These are phyloP conservation scores for Simalia tracyae DNA, from an alignment of 2,797 vertebrate genomes.

Conservation along the genomic window DNA sequence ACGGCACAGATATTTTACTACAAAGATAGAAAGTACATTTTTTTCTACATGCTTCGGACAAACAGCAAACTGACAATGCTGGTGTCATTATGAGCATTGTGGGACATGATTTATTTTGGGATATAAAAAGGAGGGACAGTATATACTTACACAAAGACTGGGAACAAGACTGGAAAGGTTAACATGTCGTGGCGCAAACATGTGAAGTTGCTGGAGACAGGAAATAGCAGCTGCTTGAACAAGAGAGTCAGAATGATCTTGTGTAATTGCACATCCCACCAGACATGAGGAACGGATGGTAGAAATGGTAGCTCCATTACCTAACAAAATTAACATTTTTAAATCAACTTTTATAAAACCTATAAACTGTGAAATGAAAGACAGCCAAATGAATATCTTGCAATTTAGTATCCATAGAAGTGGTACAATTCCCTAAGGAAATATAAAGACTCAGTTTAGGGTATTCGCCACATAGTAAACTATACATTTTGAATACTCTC, in stretches of 20 bases:
- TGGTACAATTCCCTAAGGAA: background rate
- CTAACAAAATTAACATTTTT: slow-evolving; percentile 66
- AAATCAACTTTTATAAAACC: slow-evolving; percentile 2
- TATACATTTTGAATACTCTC: background rate
- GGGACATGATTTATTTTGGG: background rate
- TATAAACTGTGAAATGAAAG: background rate
- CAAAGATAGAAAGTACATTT: background rate
- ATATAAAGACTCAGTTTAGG: background rate
- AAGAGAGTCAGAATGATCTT: slow-evolving; percentile 96
- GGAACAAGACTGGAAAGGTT: slow-evolving; percentile 97
- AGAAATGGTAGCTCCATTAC: slow-evolving; percentile 92
- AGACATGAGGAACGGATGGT: slow-evolving; percentile 98
- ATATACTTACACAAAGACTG: slow-evolving; percentile 91
- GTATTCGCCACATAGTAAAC: background rate
- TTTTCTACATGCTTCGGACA: background rate
- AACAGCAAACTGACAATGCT: background rate
- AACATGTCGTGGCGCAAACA: slow-evolving; percentile 97
- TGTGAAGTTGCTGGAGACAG: slow-evolving; percentile 97
- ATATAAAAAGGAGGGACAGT: background rate
- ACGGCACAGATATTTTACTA: background rate
- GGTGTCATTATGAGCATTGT: too few species aligned
- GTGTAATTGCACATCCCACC: slow-evolving; percentile 97
- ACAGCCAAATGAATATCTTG: background rate
- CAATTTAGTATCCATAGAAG: background rate
- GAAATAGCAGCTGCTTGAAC: slow-evolving; percentile 98